Percentiles rank a stretch among this genome's conserved stretches.
These are phyloP conservation scores for Tragelaphus imberbis DNA, from an alignment of 2,113 vertebrate genomes.

Conservation along the genomic window DNA sequence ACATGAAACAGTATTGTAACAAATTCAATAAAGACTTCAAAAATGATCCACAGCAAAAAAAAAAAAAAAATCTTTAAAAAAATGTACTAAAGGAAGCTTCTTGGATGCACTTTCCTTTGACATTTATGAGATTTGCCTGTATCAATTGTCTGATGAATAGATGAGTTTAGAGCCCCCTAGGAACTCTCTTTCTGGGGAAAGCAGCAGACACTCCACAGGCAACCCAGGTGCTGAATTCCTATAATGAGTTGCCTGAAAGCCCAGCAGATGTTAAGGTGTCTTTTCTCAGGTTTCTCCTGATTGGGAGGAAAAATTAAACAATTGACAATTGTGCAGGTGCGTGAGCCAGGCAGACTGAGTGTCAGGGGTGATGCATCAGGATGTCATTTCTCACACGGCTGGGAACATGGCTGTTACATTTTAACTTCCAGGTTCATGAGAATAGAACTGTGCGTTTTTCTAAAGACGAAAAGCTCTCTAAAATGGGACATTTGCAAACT, in stretches of 20 bases:
- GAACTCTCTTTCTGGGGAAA: neutral
- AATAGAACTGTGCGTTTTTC: neutral
- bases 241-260: conserved; percentile 74
- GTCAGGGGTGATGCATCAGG: neutral
- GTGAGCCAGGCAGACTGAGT: conserved; percentile 8
- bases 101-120: neutral
- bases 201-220: conserved; percentile 8
- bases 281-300: conserved; percentile 67
- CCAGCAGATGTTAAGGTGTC: conserved; percentile 72
- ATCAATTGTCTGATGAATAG: neutral
- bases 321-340: conserved; percentile 61
- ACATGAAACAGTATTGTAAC: neutral
- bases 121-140: neutral
- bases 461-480: neutral
- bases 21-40: neutral
- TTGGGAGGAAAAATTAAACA: conserved; percentile 64
- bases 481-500: neutral
- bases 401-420: neutral
- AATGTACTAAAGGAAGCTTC: neutral
- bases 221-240: conserved; percentile 64
- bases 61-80: neutral
- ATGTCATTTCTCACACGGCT: conserved; percentile 33
- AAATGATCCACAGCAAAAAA: neutral
- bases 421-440: neutral
- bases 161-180: neutral